Conservation (phyloP, 2,797 vertebrate genomes). For the Bovichtus diacanthus region DNA sequence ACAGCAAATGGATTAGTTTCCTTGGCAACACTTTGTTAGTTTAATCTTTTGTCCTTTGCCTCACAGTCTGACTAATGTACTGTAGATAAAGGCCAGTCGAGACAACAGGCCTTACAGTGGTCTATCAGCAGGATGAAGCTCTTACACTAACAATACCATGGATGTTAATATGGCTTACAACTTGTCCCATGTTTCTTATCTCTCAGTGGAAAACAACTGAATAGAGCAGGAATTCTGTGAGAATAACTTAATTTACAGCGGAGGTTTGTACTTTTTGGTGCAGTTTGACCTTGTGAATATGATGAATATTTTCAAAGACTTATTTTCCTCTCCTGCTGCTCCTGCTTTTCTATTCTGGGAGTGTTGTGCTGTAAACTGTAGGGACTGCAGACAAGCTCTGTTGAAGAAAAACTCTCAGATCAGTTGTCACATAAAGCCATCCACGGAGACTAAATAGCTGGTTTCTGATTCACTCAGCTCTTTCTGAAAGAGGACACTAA, state of each 20-base stretch:
- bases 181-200: conserved; percentile 11
- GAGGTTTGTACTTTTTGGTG: conserved; percentile 17
- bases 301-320: conserved; percentile 43
- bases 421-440: conserved; percentile 54
- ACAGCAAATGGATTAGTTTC: not conserved
- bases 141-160: not conserved
- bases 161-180: conserved; percentile 13
- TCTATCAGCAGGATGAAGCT: not conserved
- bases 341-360: conserved; percentile 69
- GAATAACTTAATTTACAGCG: conserved; percentile 17
- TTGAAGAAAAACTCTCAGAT: conserved; percentile 55
- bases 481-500: conserved; percentile 28
- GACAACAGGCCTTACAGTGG: not conserved
- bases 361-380: conserved; percentile 34
- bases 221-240: conserved; percentile 13
- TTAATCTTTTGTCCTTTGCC: not conserved
- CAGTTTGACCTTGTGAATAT: conserved; percentile 52
- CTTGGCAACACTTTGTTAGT: not conserved
- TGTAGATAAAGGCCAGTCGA: not conserved
- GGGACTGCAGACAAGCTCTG: conserved; percentile 44
- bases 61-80: not conserved
- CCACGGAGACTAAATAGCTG: conserved; percentile 16
- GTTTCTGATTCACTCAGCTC: conserved; percentile 16
- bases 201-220: not conserved
- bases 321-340: conserved; percentile 22